Percentiles rank a stretch among this genome's conserved stretches.
Conservation (phyloP, 2,797 vertebrate species). For the Enteromius afrohamiltoni region DNA sequence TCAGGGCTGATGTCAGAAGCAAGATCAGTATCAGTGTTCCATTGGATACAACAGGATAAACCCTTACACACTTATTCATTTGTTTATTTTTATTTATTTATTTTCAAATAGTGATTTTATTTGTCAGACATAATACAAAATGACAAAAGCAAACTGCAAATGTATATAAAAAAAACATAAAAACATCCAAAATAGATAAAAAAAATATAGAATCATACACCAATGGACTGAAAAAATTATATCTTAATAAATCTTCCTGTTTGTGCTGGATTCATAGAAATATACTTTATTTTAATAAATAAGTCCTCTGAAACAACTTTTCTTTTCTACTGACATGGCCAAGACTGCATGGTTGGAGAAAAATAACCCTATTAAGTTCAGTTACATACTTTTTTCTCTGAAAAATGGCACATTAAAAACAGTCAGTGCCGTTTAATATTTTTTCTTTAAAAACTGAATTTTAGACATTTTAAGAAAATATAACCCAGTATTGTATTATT, state of each 20-base stretch:
- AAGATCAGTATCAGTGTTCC: background rate
- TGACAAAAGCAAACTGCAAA: background rate
- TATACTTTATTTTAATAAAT: background rate
- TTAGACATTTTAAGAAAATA: background rate
- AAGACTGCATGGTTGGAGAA: background rate
- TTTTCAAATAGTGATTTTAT: background rate
- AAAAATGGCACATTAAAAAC: background rate
- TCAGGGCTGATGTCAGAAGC: background rate
- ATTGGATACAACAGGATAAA: background rate
- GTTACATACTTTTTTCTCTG: background rate
- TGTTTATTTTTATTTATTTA: background rate
- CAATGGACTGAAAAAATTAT: background rate
- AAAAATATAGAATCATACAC: background rate
- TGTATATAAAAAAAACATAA: background rate
- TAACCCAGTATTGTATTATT: background rate
- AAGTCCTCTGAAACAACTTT: background rate
- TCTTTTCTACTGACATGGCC: background rate
- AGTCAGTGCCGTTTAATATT: no score
- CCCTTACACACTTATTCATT: no score
- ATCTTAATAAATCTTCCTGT: background rate
- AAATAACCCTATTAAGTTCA: background rate
- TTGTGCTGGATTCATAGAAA: background rate
- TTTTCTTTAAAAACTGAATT: background rate
- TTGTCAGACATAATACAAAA: background rate
- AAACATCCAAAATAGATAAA: background rate